Evolutionary conservation across 2,113 vertebrate genomes (phyloP).

Genomic region (Hypanus sabinus): DNA sequence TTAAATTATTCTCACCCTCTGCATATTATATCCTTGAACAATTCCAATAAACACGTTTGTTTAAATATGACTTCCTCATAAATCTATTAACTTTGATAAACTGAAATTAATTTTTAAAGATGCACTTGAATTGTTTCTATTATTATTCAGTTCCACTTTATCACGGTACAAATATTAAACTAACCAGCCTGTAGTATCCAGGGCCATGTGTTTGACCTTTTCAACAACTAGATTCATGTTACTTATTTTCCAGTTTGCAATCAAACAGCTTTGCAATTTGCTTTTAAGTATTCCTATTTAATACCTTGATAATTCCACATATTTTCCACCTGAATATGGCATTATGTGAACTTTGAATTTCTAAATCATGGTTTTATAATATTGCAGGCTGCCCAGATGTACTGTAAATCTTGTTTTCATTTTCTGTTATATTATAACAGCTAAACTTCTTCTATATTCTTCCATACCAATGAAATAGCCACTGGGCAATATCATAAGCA

Average conservation of each 20-base stretch:
- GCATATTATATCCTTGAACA: neutral
- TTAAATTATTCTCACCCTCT: neutral
- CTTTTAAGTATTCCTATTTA: neutral
- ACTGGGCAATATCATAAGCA: neutral
- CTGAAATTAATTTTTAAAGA: neutral
- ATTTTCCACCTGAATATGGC: neutral
- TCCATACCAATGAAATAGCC: neutral
- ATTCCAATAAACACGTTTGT: neutral
- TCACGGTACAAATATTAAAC: neutral
- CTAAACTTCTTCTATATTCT: neutral
- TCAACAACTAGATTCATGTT: neutral
- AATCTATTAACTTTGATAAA: neutral
- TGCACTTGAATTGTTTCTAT: neutral
- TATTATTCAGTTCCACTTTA: neutral
- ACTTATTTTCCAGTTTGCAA: constrained; percentile 21
- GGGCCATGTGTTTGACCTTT: neutral
- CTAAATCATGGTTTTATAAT: neutral
- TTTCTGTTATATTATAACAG: neutral
- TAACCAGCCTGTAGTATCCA: neutral
- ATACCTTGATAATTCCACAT: neutral
- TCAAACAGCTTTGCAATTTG: neutral
- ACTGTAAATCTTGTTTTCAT: neutral
- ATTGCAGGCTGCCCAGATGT: neutral
- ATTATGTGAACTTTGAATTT: neutral
- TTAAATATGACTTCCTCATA: neutral